Conservation (phyloP, 2,797 vertebrate species). For the Chloroceryle inda region DNA sequence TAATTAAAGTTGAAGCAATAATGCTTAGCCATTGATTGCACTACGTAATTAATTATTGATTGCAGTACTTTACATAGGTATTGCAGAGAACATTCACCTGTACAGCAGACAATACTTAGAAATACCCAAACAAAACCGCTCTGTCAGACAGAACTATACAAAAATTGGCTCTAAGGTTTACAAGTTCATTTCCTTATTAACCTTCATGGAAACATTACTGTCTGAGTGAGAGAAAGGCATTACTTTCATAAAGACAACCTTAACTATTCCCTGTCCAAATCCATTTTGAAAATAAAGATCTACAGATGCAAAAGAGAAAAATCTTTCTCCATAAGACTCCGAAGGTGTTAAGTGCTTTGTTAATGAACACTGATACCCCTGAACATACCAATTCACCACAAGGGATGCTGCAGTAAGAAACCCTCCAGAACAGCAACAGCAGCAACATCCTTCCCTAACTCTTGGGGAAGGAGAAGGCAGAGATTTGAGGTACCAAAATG, state of each 20-base stretch:
- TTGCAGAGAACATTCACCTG: constrained; percentile 52
- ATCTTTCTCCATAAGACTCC: not conserved
- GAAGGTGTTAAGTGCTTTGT: not conserved
- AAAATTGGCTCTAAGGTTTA: not conserved
- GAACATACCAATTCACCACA: not conserved
- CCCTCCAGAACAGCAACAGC: not conserved
- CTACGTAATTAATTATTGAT: constrained; percentile 68
- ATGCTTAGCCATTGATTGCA: constrained; percentile 43
- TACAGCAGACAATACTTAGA: not conserved
- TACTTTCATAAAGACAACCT: not conserved
- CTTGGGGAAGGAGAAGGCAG: not conserved
- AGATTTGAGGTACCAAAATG: not conserved
- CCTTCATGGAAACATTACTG: not conserved
- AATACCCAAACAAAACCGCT: not conserved
- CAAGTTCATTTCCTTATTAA: not conserved
- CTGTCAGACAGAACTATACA: not conserved
- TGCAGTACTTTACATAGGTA: constrained; percentile 47
- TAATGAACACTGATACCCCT: not conserved
- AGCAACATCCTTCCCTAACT: not conserved
- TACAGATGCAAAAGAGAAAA: not conserved
- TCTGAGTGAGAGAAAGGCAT: not conserved
- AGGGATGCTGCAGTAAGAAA: not conserved
- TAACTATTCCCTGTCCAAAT: not conserved
- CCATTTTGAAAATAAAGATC: not conserved
- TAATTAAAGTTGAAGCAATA: constrained; percentile 68